Percentiles rank a stretch among this genome's conserved stretches.
These are phyloP conservation scores for Oryzias curvinotus DNA, from an alignment of 2,113 vertebrate species.

Conservation along the genomic window DNA sequence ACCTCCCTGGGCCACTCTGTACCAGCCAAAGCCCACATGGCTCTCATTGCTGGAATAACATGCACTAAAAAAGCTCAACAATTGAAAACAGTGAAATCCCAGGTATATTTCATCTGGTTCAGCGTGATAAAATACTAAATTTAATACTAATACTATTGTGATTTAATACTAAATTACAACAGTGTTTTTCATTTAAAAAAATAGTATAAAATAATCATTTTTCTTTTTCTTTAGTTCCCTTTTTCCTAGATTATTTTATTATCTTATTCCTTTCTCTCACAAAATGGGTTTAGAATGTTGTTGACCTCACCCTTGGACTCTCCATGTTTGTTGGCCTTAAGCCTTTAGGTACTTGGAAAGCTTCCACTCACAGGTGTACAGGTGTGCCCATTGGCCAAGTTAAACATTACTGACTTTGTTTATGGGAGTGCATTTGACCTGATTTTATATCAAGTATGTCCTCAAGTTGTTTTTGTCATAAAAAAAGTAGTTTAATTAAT, in stretches of 20 bases:
- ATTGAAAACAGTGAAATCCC: constrained; percentile 29
- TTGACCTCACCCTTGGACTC: constrained; percentile 50
- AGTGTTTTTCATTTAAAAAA: not conserved
- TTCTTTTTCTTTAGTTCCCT: not conserved
- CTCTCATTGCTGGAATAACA: constrained; percentile 18
- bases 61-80: constrained; percentile 8
- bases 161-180: not conserved
- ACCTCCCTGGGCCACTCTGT: constrained; percentile 20
- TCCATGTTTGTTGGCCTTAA: constrained; percentile 48
- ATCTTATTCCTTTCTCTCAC: too few species aligned
- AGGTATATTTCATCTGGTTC: not conserved
- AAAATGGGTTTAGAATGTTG: too few species aligned
- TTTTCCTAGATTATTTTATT: not conserved
- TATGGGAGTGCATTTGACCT: not conserved
- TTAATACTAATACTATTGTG: too few species aligned
- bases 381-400: constrained; percentile 56
- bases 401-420: not conserved
- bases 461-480: too few species aligned
- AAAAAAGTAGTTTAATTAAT: too few species aligned
- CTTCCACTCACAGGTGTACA: constrained; percentile 60
- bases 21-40: constrained; percentile 15
- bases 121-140: not conserved
- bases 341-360: constrained; percentile 42
- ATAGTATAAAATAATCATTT: not conserved
- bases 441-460: not conserved